Evolutionary conservation across 2,888 invertebrate species (phyloP).

Genomic region (Hedychridium roseum): DNA sequence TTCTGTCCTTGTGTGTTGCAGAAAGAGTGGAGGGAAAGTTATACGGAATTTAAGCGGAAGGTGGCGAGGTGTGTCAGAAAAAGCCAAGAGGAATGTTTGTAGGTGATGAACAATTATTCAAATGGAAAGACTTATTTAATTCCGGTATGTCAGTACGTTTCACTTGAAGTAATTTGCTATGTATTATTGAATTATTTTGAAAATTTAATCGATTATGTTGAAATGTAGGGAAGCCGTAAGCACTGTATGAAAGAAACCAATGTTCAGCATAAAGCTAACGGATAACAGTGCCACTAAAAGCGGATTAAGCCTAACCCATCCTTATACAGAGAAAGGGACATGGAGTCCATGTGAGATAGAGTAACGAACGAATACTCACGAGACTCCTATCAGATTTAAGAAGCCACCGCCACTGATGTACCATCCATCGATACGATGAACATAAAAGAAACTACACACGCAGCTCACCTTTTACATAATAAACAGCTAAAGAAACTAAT

Average conservation of each 20-base stretch:
- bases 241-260: slow-evolving; percentile 59
- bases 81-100: slow-evolving; percentile 98
- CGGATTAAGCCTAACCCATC: slow-evolving; percentile 50
- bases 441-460: slow-evolving; percentile 48
- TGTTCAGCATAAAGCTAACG: slow-evolving; percentile 57
- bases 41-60: slow-evolving; percentile 96
- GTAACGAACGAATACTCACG: slow-evolving; percentile 44
- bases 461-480: slow-evolving; percentile 59
- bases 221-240: slow-evolving; percentile 56
- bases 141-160: slow-evolving; percentile 50
- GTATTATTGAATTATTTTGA: too few relatives aligned
- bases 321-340: slow-evolving; percentile 50
- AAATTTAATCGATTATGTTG: slow-evolving; percentile 8
- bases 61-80: slow-evolving; percentile 97
- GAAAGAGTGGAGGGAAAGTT: slow-evolving; percentile 99
- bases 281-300: slow-evolving; percentile 59
- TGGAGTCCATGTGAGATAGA: slow-evolving; percentile 31
- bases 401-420: slow-evolving; percentile 49
- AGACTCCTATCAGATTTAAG: slow-evolving; percentile 46
- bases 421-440: slow-evolving; percentile 48
- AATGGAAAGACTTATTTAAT: slow-evolving; percentile 64
- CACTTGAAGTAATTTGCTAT: slow-evolving; percentile 1
- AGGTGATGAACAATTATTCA: slow-evolving; percentile 69
- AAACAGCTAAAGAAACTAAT: slow-evolving; percentile 57
- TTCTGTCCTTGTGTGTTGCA: slow-evolving; percentile 68